These are phyloP conservation scores for Cottus gobio DNA, from an alignment of 2,113 vertebrate genomes.

Conservation along the genomic window DNA sequence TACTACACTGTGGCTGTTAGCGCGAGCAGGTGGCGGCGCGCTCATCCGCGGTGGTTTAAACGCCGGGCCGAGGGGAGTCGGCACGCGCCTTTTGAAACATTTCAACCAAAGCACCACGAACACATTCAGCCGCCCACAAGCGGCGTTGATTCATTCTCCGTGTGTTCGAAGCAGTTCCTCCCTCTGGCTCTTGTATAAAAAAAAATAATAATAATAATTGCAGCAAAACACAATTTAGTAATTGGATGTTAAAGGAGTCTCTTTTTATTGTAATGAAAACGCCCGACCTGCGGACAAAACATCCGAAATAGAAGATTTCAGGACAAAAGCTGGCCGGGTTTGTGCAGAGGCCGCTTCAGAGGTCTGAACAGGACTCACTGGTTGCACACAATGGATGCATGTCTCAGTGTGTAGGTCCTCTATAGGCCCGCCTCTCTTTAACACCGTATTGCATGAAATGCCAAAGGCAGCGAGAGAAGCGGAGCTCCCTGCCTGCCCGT, in stretches of 20 bases:
- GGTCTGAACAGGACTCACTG: background rate
- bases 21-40: constrained; percentile 11
- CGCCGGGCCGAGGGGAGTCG: constrained; percentile 1
- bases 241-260: background rate
- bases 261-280: constrained; percentile 9
- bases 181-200: constrained; percentile 2
- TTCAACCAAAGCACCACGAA: constrained; percentile 21
- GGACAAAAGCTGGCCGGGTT: background rate
- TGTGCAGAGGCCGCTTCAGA: background rate
- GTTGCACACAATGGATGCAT: background rate
- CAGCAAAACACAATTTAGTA: background rate
- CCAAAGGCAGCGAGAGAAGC: constrained; percentile 12
- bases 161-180: background rate
- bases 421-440: constrained; percentile 5
- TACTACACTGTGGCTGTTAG: constrained; percentile 2
- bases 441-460: constrained; percentile 14
- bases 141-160: constrained; percentile 17
- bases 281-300: background rate
- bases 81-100: constrained; percentile 29
- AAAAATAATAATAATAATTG: background rate
- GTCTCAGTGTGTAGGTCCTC: background rate
- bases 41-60: constrained; percentile 33
- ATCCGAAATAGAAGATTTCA: background rate
- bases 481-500: constrained; percentile 19
- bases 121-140: constrained; percentile 13